Evolutionary conservation across 2,888 invertebrate genomes (phyloP).

Genomic region (Quadroppia sp.): DNA sequence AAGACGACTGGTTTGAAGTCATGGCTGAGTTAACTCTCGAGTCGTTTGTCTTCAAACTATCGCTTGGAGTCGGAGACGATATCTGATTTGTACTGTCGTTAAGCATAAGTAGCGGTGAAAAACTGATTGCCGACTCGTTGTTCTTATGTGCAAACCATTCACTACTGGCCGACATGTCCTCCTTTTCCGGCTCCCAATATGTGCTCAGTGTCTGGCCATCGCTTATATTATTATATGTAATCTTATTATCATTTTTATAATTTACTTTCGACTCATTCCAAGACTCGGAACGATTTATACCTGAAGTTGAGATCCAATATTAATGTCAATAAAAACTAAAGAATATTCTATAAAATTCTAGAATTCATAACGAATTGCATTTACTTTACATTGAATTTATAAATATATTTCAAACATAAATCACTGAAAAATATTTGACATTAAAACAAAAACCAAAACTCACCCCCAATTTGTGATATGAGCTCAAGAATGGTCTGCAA

Average conservation of each 20-base stretch:
- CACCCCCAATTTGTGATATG: slow-evolving; percentile 12
- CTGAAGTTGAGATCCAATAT: too few relatives aligned
- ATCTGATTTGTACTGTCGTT: neutral
- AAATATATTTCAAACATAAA: too few relatives aligned
- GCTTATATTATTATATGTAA: neutral
- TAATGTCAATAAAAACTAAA: too few relatives aligned
- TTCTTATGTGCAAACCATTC: too few relatives aligned
- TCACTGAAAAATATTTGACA: too few relatives aligned
- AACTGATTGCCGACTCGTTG: too few relatives aligned
- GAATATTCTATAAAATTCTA: too few relatives aligned
- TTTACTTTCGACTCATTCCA: neutral
- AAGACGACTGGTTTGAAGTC: neutral
- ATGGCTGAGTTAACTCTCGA: neutral
- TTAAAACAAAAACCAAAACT: too few relatives aligned
- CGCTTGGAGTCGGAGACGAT: neutral
- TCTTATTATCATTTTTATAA: neutral
- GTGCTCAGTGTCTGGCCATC: neutral
- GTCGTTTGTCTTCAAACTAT: neutral
- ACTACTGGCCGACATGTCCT: too few relatives aligned
- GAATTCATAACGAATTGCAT: too few relatives aligned
- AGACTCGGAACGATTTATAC: neutral
- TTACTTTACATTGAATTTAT: too few relatives aligned
- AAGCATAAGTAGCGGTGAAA: neutral
- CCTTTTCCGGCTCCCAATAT: too few relatives aligned
- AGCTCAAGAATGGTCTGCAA: slow-evolving; percentile 1